Evolutionary conservation across 2,888 invertebrate genomes (phyloP).

Genomic region (Margaritifera margaritifera): DNA sequence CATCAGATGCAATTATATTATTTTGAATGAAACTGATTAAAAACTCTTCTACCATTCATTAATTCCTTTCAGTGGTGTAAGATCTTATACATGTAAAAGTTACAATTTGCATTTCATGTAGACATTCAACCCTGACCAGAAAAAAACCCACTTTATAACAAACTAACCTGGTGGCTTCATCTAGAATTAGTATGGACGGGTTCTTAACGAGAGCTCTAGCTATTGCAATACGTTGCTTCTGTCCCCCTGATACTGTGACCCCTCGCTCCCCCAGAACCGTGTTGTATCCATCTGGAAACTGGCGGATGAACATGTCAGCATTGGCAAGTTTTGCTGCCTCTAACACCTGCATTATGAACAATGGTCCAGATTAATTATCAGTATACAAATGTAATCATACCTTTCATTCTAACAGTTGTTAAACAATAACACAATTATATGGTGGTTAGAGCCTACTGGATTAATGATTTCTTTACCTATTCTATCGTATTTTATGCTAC

Average conservation of each 20-base stretch:
- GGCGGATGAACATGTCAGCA: constrained; percentile 89
- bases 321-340: constrained; percentile 90
- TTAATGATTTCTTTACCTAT: no score
- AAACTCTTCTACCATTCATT: no score
- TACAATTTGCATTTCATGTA: no score
- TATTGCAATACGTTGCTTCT: constrained; percentile 95
- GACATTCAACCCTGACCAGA: not conserved
- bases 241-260: constrained; percentile 93
- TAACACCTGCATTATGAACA: constrained; percentile 76
- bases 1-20: no score
- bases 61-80: no score
- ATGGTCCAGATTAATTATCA: not conserved
- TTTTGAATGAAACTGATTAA: no score
- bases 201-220: constrained; percentile 93
- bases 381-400: not conserved
- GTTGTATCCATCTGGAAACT: constrained; percentile 87
- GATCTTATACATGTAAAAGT: no score
- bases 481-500: no score
- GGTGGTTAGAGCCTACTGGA: no score
- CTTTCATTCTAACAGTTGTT: no score
- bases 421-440: no score
- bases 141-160: not conserved
- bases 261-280: constrained; percentile 91
- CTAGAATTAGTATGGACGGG: constrained; percentile 83
- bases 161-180: constrained; percentile 92